Percentiles rank a stretch among this genome's conserved stretches.
Evolutionary conservation across 2,113 vertebrate species (phyloP).

Genomic region (Corvus cornix): DNA sequence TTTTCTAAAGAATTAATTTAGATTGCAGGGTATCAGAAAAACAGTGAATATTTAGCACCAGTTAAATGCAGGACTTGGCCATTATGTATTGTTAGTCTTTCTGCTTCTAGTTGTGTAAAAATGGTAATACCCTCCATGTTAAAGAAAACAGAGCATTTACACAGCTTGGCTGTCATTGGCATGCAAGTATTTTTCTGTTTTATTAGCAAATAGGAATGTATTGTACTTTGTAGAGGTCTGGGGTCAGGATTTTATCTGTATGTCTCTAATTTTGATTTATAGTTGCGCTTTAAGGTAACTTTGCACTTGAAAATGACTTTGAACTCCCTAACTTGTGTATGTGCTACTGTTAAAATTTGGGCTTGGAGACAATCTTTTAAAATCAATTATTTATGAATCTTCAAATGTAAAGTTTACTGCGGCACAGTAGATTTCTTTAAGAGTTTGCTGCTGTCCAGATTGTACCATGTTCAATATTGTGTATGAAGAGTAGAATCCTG

Average conservation of each 20-base stretch:
- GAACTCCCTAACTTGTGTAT: background rate
- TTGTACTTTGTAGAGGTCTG: background rate
- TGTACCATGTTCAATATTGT: background rate
- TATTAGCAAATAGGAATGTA: background rate
- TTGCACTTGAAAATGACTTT: background rate
- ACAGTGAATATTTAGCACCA: background rate
- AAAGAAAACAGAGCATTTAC: background rate
- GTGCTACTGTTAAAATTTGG: background rate
- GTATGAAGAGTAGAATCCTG: background rate
- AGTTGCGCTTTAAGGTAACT: background rate
- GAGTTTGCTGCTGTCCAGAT: background rate
- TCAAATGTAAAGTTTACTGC: background rate
- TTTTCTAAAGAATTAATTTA: slow-evolving; percentile 1
- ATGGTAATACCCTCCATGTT: background rate
- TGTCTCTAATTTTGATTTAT: background rate
- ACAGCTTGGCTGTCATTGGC: background rate
- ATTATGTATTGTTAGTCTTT: background rate
- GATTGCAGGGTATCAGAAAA: background rate
- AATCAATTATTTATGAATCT: background rate
- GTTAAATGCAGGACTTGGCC: background rate
- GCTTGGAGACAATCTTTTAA: background rate
- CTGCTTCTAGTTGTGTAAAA: background rate
- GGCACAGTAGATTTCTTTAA: background rate
- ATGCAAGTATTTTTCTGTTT: background rate
- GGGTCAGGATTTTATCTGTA: background rate